Evolutionary conservation across 2,797 vertebrate genomes (phyloP), one percentile per base, ranked within the genome.

Genomic region (Sphenodon punctatus): DNA sequence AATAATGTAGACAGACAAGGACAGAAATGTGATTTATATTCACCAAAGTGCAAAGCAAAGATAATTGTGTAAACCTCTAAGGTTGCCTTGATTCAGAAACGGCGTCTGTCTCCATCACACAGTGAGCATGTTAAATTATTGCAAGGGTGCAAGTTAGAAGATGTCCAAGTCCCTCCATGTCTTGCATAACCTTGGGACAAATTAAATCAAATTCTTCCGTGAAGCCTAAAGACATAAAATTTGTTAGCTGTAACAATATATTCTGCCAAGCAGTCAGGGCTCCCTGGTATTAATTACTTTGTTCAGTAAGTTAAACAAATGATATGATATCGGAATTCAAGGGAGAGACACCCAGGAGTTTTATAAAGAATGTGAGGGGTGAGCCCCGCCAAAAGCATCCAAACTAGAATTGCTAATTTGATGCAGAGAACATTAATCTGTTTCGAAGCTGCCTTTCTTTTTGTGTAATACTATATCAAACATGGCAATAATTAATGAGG

Each of bases 181-280:
- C 93, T 93, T 81, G 89, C 93, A 94, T 95, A 96, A 96, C 94
- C 94, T 95, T 95, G 95, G 89, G 93, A 95, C 87, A 95, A 94
- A 96, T 96, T 94, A 95, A 95, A 95, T 96, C 94, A 94, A 92
- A 92, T 88, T 87, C 93, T 90, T 82, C 86, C 20, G 73, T 80
- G 89, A 45, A 70, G 89, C 92, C 91, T 81, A 76, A 89, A 96
- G 94, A 92, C 92, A 90, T 93, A 91, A 95, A 94, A 93, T 93
- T 91, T 64, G 90, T 95, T 93, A 91, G 89, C 90, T 88, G 80
- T 85, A 93, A 89, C 92, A 88, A 94, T 92, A 80, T 88, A 93
- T 93, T 88, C 92, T 94, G 92, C 90, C 92, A 93, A 92, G 90
- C 91, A 93, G 90, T 75, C 89, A 67, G 91, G 86, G 78, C 91